These are phyloP conservation scores for Oryzaephilus surinamensis DNA, from an alignment of 1,140 invertebrate genomes.

Conservation along the genomic window DNA sequence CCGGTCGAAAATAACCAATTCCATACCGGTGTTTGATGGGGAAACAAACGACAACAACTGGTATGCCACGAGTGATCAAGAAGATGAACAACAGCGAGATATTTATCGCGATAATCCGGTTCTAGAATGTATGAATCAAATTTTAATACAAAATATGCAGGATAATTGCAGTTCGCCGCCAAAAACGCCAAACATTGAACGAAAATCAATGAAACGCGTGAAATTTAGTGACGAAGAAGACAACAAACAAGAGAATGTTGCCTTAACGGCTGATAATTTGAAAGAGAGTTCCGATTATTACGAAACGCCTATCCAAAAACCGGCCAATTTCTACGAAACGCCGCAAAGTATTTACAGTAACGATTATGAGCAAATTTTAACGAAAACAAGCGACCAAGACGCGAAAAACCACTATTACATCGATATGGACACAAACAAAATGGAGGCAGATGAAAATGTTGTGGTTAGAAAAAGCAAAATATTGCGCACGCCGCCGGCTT, in stretches of 20 bases:
- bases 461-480: conserved; percentile 44
- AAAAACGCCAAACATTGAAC: conserved; percentile 32
- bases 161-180: conserved; percentile 31
- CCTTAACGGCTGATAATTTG: conserved; percentile 18
- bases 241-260: conserved; percentile 12
- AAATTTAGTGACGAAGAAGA: conserved; percentile 34
- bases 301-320: conserved; percentile 34
- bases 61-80: conserved; percentile 58
- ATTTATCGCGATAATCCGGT: conserved; percentile 62
- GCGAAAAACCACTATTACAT: conserved; percentile 34
- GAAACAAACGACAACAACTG: conserved; percentile 55
- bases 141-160: conserved; percentile 48
- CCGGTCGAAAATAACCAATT: conserved; percentile 31
- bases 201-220: conserved; percentile 28
- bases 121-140: conserved; percentile 66
- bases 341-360: conserved; percentile 51
- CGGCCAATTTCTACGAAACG: conserved; percentile 42
- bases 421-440: conserved; percentile 36
- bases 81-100: conserved; percentile 52
- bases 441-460: conserved; percentile 19
- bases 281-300: conserved; percentile 27
- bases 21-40: conserved; percentile 33
- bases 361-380: conserved; percentile 50
- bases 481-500: conserved; percentile 51
- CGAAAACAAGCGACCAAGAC: conserved; percentile 37